A percentile compares a stretch with the other conserved stretches of the same genome.
These are phyloP conservation scores for Zaprionus ornatus DNA, from an alignment of 1,140 invertebrate species.

Conservation along the genomic window DNA sequence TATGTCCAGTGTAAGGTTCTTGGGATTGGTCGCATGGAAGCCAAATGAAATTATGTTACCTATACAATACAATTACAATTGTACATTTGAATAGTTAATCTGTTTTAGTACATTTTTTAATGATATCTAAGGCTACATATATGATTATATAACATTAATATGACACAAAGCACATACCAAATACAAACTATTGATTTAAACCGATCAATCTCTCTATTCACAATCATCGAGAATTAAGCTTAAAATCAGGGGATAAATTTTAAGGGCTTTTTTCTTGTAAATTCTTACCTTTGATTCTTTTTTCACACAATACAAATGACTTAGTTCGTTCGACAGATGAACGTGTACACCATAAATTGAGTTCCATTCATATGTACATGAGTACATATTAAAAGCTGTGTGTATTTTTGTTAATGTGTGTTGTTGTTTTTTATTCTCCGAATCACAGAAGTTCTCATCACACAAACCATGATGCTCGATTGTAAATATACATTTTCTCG, in stretches of 20 bases:
- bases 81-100: conserved; percentile 14
- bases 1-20: conserved; percentile 57
- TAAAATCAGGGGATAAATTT: conserved; percentile 21
- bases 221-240: conserved; percentile 60
- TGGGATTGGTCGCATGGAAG: conserved; percentile 55
- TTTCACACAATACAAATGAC: not conserved
- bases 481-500: conserved; percentile 23
- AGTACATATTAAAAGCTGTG: not conserved
- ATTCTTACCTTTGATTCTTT: conserved; percentile 15
- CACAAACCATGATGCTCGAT: conserved; percentile 71
- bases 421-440: conserved; percentile 62
- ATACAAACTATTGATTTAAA: conserved; percentile 46
- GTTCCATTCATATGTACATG: not conserved
- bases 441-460: conserved; percentile 80
- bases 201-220: conserved; percentile 34
- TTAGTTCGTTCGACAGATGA: not conserved
- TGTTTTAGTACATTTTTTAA: conserved; percentile 11
- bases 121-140: conserved; percentile 19
- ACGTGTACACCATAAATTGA: not conserved
- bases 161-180: conserved; percentile 63
- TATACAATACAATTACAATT: conserved; percentile 6
- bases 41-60: conserved; percentile 44
- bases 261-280: not conserved
- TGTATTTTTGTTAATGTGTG: not conserved
- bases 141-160: conserved; percentile 57